Conservation (phyloP, 2,113 vertebrate species). For the Phrynosoma platyrhinos region DNA sequence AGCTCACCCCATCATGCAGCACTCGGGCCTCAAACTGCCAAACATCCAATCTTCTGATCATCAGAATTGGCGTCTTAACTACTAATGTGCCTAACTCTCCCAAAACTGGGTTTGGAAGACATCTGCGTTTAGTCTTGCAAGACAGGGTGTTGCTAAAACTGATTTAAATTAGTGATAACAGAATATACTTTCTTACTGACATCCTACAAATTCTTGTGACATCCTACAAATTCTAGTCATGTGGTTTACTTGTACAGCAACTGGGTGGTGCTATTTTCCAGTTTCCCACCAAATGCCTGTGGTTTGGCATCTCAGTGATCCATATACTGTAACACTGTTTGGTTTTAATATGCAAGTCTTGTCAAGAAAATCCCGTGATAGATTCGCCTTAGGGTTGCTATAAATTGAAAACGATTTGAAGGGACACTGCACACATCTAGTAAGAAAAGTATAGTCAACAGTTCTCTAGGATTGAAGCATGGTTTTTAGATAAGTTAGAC, state of each 20-base stretch:
- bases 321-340: not conserved
- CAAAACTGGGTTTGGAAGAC: not conserved
- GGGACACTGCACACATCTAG: no score
- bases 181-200: not conserved
- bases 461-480: not conserved
- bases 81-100: not conserved
- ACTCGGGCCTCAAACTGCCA: no score
- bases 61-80: no score
- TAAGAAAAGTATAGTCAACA: not conserved
- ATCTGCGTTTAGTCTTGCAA: not conserved
- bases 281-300: not conserved
- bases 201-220: not conserved
- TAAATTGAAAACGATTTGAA: no score
- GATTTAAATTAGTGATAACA: not conserved
- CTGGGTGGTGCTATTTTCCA: no score
- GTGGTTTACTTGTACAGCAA: not conserved
- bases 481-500: not conserved
- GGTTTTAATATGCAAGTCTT: not conserved
- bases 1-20: no score
- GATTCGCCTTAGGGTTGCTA: no score
- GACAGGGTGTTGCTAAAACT: not conserved
- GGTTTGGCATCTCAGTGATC: not conserved
- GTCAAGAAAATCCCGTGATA: no score
- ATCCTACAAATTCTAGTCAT: not conserved
- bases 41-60: no score